These are phyloP conservation scores for Sebastes dallii DNA, from an alignment of 2,797 vertebrate species.

Conservation along the genomic window DNA sequence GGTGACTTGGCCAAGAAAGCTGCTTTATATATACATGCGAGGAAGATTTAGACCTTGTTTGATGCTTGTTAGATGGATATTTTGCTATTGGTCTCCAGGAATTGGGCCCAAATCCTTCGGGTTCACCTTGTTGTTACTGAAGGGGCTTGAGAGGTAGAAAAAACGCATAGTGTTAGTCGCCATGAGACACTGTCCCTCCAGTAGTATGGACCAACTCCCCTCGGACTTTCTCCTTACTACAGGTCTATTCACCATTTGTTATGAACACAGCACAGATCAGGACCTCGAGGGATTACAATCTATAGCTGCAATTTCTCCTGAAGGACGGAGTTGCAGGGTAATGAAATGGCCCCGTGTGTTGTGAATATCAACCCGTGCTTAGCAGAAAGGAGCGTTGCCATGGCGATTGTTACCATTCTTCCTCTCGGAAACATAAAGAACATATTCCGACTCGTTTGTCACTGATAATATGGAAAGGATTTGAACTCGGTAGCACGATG, in stretches of 20 bases:
- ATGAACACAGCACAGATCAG: constrained; percentile 10
- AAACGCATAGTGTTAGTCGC: constrained; percentile 4
- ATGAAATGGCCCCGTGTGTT: constrained; percentile 42
- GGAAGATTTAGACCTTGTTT: background rate
- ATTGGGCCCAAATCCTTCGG: constrained; percentile 40
- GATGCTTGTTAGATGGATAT: background rate
- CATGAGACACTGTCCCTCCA: constrained; percentile 24
- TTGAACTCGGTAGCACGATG: constrained; percentile 31
- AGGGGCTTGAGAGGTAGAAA: constrained; percentile 47
- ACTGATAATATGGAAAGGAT: constrained; percentile 26
- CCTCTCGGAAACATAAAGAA: constrained; percentile 52
- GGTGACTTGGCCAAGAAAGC: background rate
- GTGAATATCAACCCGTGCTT: constrained; percentile 66
- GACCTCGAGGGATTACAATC: background rate
- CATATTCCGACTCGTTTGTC: constrained; percentile 46
- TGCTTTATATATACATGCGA: background rate
- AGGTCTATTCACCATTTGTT: background rate
- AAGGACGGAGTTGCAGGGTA: constrained; percentile 23
- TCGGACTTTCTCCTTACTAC: constrained; percentile 4
- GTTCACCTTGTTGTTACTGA: constrained; percentile 59
- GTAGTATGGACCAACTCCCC: constrained; percentile 22
- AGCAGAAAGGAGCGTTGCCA: constrained; percentile 68
- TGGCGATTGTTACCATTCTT: constrained; percentile 72
- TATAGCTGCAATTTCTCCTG: background rate
- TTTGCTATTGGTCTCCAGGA: constrained; percentile 41